Base-by-base conservation (phyloP, 1,140 invertebrate species). In the Tribolium madens region DNA sequence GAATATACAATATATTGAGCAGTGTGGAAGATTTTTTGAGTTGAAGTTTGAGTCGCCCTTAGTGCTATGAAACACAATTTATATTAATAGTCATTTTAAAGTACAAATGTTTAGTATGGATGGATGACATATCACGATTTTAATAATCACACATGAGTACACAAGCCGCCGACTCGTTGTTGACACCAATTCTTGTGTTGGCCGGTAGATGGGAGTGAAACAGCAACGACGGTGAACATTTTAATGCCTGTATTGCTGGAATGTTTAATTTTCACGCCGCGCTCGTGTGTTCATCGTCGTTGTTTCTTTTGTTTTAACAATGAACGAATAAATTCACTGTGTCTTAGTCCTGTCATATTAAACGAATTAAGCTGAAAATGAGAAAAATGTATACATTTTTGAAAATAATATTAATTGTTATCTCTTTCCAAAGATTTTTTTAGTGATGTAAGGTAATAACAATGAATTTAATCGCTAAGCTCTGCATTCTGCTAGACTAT, bases 281-380 rank as follows among this genome's bases (percentile, higher is more conserved):
- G 26, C 33, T 17, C 52, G 73, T 46, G 48, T 17, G 36, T 46
- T 15, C 48, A 13, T 64, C 53, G 53, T 47, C 15, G 73, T 33
- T 31, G 71, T 15, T 46, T 74, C 36, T 10, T 13, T 36, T 60
- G 3, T 33, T 50, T 74, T 57, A 47, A 57, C 18, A 64, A 64
- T 64, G 42, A 85, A 84, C 84, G 84, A 85, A 85, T 83, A 83
- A 84, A 85, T 83, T 84, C 82, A 85, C 83, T 84, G 84, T 85
- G 84, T 85, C 84, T 85, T 85, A 85, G 84, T 85, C 83, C 83
- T 85, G 84, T 85, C 84, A 84, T 84, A 85, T 84, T 84, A 84
- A 85, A 85, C 84, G 84, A 85, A 85, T 85, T 85, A 84, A 85
- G 81, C 26, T 46, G 17, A 71, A 47, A 57, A 57, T n/a, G 21